Conservation (phyloP, 2,113 vertebrate species). For the Capreolus pygargus region DNA sequence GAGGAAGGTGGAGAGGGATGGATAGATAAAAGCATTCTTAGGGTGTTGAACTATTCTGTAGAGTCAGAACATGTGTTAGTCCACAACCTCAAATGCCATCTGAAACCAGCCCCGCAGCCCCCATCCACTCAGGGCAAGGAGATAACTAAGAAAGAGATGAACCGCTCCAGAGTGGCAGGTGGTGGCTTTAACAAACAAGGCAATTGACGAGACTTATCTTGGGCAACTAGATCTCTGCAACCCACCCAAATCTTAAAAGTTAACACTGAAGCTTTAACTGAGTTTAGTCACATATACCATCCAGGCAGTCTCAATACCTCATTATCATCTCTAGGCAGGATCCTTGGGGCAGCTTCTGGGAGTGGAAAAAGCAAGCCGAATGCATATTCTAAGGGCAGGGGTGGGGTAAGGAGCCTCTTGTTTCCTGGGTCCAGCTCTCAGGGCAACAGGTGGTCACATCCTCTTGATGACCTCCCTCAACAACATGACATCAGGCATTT, state of each 20-base stretch:
- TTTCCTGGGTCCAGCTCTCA: neutral
- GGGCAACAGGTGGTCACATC: neutral
- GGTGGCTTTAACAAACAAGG: neutral
- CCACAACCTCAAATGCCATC: neutral
- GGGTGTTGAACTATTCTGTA: neutral
- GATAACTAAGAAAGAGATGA: neutral
- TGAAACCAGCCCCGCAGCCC: neutral
- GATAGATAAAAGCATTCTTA: neutral
- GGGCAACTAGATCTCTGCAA: neutral
- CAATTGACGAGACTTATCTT: neutral
- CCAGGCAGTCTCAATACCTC: neutral
- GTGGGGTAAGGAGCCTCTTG: too few species aligned
- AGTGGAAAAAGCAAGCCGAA: neutral
- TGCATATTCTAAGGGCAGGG: neutral
- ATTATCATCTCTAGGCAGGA: neutral
- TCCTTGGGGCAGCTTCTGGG: neutral
- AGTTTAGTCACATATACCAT: neutral
- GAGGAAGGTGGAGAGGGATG: neutral
- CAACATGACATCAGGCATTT: neutral
- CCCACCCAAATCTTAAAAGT: neutral
- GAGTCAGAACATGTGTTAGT: neutral
- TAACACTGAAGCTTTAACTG: neutral
- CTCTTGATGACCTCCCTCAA: neutral
- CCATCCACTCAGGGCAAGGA: neutral
- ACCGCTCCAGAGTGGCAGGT: neutral